Percentiles rank a stretch among this genome's conserved stretches.
phyloP scores from a whole-genome alignment of 2,797 vertebrate species.

The Tenualosa ilisha region DNA sequence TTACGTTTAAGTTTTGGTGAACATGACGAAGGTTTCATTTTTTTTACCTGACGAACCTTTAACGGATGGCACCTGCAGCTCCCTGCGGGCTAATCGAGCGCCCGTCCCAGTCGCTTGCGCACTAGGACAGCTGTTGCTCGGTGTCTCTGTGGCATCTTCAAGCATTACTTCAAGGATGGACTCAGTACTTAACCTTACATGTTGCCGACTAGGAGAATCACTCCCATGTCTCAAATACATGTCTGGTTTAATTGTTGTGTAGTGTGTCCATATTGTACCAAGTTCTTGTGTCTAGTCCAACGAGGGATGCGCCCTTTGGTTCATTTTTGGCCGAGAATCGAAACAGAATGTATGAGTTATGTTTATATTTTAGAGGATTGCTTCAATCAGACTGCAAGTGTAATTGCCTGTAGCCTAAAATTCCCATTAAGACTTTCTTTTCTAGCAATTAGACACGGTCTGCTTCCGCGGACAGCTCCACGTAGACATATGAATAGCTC shows the following conservation, averaged over 20 bases:
- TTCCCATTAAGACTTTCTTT: background rate
- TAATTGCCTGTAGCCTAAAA: background rate
- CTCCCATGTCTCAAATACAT: background rate
- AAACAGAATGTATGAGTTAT: background rate
- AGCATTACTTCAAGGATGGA: background rate
- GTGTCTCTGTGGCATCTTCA: background rate
- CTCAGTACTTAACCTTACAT: background rate
- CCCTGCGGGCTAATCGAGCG: background rate
- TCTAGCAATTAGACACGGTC: constrained; percentile 25
- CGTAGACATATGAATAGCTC: constrained; percentile 1
- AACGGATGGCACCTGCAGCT: background rate
- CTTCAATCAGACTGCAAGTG: background rate
- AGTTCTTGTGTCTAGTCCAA: background rate
- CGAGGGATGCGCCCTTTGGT: background rate
- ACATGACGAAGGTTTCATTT: background rate
- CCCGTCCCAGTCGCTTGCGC: background rate
- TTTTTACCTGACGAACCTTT: background rate
- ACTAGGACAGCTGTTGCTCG: background rate
- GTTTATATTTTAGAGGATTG: background rate
- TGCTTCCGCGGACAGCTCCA: background rate
- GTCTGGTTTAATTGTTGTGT: too few relatives aligned
- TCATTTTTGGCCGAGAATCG: background rate
- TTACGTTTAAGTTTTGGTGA: constrained; percentile 76
- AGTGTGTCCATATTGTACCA: background rate
- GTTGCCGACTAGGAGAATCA: background rate